phyloP scores from a whole-genome alignment of 2,113 vertebrate genomes.

The Pseudonaja textilis region DNA sequence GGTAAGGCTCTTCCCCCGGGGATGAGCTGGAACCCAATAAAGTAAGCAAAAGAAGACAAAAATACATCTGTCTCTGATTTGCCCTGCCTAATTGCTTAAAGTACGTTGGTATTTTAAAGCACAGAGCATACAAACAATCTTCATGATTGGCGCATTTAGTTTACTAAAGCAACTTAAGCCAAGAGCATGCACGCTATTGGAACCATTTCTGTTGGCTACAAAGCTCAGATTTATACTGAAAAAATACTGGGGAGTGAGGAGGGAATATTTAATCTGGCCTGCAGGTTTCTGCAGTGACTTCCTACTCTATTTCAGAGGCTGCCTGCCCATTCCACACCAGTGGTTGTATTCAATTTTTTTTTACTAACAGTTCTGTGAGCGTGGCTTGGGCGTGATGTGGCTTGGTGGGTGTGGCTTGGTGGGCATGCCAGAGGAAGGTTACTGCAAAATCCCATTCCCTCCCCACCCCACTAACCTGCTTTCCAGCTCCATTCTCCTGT shows the following conservation, averaged over 20 bases:
- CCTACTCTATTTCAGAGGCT: neutral
- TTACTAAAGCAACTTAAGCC: neutral
- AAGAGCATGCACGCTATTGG: constrained; percentile 26
- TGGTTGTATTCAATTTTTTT: too few species aligned
- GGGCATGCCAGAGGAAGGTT: too few species aligned
- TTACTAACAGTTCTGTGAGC: too few species aligned
- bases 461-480: too few species aligned
- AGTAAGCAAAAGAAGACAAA: neutral
- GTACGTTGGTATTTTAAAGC: neutral
- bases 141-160: too few species aligned
- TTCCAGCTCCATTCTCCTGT: too few species aligned
- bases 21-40: neutral
- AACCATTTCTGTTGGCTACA: constrained; percentile 19
- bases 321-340: neutral
- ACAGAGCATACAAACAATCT: neutral
- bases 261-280: neutral
- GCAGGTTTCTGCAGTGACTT: neutral
- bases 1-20: neutral
- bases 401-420: too few species aligned
- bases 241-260: neutral
- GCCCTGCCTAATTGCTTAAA: too few species aligned
- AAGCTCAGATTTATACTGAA: neutral
- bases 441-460: too few species aligned
- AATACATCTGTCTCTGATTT: neutral
- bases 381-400: too few species aligned